Evolutionary conservation across 2,888 invertebrate species (phyloP).

Genomic region (Dusona sp.): DNA sequence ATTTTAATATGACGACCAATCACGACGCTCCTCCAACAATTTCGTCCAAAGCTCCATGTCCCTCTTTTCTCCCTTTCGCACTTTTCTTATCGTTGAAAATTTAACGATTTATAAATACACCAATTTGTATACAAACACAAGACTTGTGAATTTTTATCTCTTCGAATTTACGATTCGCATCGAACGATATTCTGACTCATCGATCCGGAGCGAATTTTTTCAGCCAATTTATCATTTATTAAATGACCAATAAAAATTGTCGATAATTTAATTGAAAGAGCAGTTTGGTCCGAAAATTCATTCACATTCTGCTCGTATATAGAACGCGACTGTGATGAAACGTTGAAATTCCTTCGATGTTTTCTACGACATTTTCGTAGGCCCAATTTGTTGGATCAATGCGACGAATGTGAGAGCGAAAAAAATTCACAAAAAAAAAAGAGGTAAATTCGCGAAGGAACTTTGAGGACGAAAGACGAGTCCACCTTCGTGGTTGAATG

Average conservation of each 20-base stretch:
- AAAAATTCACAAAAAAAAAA: slow-evolving; percentile 22
- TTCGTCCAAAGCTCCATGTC: slow-evolving; percentile 24
- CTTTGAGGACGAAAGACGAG: slow-evolving; percentile 13
- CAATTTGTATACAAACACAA: background rate
- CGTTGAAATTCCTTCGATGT: background rate
- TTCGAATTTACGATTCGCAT: background rate
- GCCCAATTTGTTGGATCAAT: no score
- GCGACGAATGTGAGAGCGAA: background rate
- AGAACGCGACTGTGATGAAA: slow-evolving; percentile 6
- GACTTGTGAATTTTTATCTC: background rate
- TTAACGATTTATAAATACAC: background rate
- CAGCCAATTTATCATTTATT: background rate
- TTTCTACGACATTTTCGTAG: no score
- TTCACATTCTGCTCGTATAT: background rate
- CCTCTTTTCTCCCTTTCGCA: background rate
- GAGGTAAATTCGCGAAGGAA: background rate
- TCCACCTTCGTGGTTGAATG: slow-evolving; percentile 47
- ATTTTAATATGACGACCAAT: slow-evolving; percentile 70
- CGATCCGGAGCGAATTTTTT: background rate
- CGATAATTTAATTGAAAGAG: background rate
- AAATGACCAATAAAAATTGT: background rate
- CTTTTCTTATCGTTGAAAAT: background rate
- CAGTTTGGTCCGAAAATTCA: background rate
- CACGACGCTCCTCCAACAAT: slow-evolving; percentile 40
- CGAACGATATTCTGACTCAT: background rate